These are phyloP conservation scores for Maccullochella peelii DNA, from an alignment of 2,113 vertebrate genomes.

Conservation along the genomic window DNA sequence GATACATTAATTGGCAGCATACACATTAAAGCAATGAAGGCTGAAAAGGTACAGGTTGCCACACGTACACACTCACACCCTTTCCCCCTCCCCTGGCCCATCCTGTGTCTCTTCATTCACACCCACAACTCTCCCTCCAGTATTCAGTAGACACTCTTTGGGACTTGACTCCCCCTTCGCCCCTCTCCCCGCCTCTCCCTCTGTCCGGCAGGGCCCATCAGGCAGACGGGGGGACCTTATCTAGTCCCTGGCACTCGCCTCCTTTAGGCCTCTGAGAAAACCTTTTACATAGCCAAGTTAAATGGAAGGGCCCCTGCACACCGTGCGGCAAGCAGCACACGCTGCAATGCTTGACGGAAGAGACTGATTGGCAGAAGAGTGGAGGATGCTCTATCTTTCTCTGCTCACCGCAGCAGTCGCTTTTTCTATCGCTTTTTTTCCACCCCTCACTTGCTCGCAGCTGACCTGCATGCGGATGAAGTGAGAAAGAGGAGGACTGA, in stretches of 20 bases:
- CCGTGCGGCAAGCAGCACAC: conserved; percentile 42
- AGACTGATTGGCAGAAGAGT: conserved; percentile 78
- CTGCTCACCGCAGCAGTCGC: conserved; percentile 53
- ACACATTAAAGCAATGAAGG: neutral
- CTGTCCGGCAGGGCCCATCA: conserved; percentile 56
- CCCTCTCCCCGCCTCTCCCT: conserved; percentile 27
- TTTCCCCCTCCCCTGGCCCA: neutral
- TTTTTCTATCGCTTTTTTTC: conserved; percentile 69
- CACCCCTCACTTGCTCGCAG: conserved; percentile 59
- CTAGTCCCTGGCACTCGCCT: conserved; percentile 68
- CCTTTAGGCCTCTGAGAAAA: conserved; percentile 77
- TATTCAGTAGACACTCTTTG: conserved; percentile 46
- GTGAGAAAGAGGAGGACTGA: conserved; percentile 67
- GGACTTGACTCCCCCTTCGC: conserved; percentile 39
- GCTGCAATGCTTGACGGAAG: conserved; percentile 70
- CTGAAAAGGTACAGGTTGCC: conserved; percentile 10
- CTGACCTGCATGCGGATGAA: conserved; percentile 78
- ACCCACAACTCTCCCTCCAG: conserved; percentile 31
- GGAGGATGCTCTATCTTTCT: conserved; percentile 75
- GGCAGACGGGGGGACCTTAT: conserved; percentile 71
- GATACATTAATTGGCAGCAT: neutral
- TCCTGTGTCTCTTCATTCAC: neutral
- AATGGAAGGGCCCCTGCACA: conserved; percentile 65
- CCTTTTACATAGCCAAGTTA: conserved; percentile 78
- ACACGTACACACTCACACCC: neutral